Conservation (phyloP, 2,888 invertebrate species). For the Hirtodrosophila alboralis region DNA sequence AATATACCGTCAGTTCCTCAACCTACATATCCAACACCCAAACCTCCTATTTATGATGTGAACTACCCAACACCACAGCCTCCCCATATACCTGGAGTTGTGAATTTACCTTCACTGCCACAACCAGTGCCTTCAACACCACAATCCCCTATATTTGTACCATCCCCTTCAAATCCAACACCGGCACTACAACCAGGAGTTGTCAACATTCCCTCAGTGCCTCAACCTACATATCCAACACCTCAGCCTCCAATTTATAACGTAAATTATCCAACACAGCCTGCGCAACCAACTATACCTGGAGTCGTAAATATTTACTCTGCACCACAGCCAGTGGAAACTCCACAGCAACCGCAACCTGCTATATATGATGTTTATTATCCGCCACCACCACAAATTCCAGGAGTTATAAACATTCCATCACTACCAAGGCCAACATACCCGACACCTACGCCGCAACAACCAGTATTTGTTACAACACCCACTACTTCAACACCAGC, state of each 20-base stretch:
- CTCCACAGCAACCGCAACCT: slow-evolving; percentile 17
- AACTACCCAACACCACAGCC: slow-evolving; percentile 25
- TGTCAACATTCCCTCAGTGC: slow-evolving; percentile 33
- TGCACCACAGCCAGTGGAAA: slow-evolving; percentile 14
- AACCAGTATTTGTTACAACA: slow-evolving; percentile 28
- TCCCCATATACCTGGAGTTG: slow-evolving; percentile 27
- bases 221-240: slow-evolving; percentile 59
- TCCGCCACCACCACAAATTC: slow-evolving; percentile 64
- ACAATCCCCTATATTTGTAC: slow-evolving; percentile 24
- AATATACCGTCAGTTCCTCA: slow-evolving; percentile 41
- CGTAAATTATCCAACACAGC: slow-evolving; percentile 18
- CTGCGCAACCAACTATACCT: slow-evolving; percentile 10
- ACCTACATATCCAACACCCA: slow-evolving; percentile 28
- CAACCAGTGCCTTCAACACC: slow-evolving; percentile 16
- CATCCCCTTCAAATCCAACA: slow-evolving; percentile 9
- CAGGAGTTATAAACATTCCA: slow-evolving; percentile 55
- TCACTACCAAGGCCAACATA: slow-evolving; percentile 33
- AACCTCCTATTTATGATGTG: slow-evolving; percentile 34
- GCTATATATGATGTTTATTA: slow-evolving; percentile 53
- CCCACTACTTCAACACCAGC: slow-evolving; percentile 12
- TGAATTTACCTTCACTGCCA: slow-evolving; percentile 51
- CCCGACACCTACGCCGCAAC: slow-evolving; percentile 21
- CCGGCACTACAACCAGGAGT: slow-evolving; percentile 22
- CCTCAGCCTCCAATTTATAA: slow-evolving; percentile 6
- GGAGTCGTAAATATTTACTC: slow-evolving; percentile 30